Percentiles rank a stretch among this genome's conserved stretches.
These are phyloP conservation scores for Drosophila ambigua DNA, from an alignment of 1,140 invertebrate genomes.

Conservation along the genomic window DNA sequence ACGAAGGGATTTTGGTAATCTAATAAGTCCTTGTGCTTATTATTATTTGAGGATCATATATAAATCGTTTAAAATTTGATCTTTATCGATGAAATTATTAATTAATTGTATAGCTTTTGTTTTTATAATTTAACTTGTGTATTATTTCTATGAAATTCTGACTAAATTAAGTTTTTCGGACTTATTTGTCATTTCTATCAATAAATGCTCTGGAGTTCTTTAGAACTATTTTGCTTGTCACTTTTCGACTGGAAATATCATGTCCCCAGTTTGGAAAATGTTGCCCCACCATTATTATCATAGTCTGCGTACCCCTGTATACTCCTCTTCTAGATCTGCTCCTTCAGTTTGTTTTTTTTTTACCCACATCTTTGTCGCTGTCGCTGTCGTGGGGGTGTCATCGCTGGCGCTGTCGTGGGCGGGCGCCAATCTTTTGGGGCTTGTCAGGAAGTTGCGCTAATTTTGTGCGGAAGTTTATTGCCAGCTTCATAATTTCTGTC, in stretches of 20 bases:
- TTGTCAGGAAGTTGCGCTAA: slow-evolving; percentile 72
- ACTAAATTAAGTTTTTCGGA: no score
- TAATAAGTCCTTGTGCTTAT: no score
- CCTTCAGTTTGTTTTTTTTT: slow-evolving; percentile 17
- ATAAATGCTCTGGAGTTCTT: not conserved
- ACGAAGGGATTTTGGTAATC: not conserved
- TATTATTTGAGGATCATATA: no score
- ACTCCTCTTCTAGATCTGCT: slow-evolving; percentile 13
- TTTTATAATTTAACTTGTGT: no score
- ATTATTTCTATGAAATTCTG: no score
- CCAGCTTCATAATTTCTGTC: slow-evolving; percentile 71
- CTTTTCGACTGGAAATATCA: slow-evolving; percentile 6
- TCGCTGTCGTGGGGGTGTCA: slow-evolving; percentile 23
- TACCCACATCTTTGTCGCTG: slow-evolving; percentile 29
- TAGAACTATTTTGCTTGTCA: slow-evolving; percentile 9
- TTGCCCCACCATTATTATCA: slow-evolving; percentile 11
- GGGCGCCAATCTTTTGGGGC: slow-evolving; percentile 52
- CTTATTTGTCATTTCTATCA: not conserved
- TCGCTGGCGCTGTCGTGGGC: slow-evolving; percentile 24
- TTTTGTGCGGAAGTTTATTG: slow-evolving; percentile 75
- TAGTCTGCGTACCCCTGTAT: not conserved
- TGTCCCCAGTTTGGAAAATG: slow-evolving; percentile 23
- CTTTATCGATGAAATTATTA: no score
- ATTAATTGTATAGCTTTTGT: no score
- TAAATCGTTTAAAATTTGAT: no score